Base-by-base conservation (phyloP, 1,140 invertebrate genomes). In the Drosophila nigromelanica region DNA sequence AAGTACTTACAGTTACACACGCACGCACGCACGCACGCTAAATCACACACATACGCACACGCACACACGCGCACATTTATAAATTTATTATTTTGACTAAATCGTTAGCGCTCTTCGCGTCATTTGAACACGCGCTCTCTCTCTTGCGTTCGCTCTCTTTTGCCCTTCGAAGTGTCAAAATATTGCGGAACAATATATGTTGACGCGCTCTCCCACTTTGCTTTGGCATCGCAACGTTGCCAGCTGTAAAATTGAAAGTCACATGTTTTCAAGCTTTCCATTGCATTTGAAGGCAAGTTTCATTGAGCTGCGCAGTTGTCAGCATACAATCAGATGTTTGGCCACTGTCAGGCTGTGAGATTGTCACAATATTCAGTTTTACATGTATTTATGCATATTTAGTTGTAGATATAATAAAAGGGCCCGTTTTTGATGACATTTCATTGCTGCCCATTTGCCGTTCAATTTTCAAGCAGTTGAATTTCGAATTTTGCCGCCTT, bases 141-240 rank as follows among this genome's bases (percentile, higher is more conserved):
- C 33, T 21, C 27, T 10, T n/a, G 7, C 18, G 8, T 4, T 59
- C 18, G 37, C 18, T 14, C 45, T 81, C 75, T 81, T 81, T 89
- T 86, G 83, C 83, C 82, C 82, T 86, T 86, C 78, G 78, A 82
- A 86, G 87, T 86, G 82, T 87, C 82, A 87, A 87, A 87, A 89
- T 87, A 82, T 79, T 87, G 78, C 83, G 78, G 72, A 79, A 82
- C 64, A 61, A 42, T 43, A 52, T 52, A 45, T 51, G 30, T 68
- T 61, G 27, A 43, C 21, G 54, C 33, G 24, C 51, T 33, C 33
- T 48, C 51, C 45, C 15, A 6, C 5, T 27, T 27, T 27, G 12
- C 48, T 14, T 5, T 78, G 45, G 58, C 45, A 2, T 24, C 18
- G 40, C 24, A 70, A 55, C 61, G 60, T 80, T 80, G 74, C 78